Evolutionary conservation across 2,888 invertebrate species (phyloP), one percentile per base, ranked within the genome.

Genomic region (Phortica okadai): DNA sequence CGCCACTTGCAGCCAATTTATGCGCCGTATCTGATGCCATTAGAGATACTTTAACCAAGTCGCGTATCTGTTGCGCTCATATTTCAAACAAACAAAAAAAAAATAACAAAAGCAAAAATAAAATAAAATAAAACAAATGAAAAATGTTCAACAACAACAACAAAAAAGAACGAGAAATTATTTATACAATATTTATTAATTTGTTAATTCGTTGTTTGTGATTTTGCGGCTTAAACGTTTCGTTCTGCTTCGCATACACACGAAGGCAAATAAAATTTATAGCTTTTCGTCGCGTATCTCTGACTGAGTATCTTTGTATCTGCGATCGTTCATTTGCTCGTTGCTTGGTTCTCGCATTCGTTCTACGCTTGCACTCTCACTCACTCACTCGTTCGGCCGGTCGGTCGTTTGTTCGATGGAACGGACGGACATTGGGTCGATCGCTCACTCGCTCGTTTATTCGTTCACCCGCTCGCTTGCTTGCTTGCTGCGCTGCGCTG

Each of bases 161-260:
- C 2, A 50, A 59, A 75, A 80, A 62, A 76, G 21, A 73, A 50
- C n/a, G 14, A 62, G 25, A 50, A 50, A 50, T 50, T 50, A 33
- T 33, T 50, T 14, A 8, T 50, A 50, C 8, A 50, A 62, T 87
- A 86, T 87, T 86, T 86, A 86, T 86, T 87, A 86, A 86, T 86
- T 87, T 86, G 86, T 86, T 86, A 86, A 86, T 87, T 86, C 86
- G 85, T 82, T 87, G 87, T 86, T 86, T 86, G 86, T 86, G 87
- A 86, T 86, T 87, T 86, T 80, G 87, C 84, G 86, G 86, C 86
- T 87, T 86, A 86, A 86, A 86, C 86, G 86, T 86, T 87, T 86
- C 88, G 86, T 86, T 87, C 84, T 86, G 86, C 85, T 82, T 83
- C 84, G 54, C 25, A 59, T 2, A 59, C 59, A 21, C 59, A 59